phyloP scores from a whole-genome alignment of 2,888 invertebrate genomes.

The Hoplodrina blanda region DNA sequence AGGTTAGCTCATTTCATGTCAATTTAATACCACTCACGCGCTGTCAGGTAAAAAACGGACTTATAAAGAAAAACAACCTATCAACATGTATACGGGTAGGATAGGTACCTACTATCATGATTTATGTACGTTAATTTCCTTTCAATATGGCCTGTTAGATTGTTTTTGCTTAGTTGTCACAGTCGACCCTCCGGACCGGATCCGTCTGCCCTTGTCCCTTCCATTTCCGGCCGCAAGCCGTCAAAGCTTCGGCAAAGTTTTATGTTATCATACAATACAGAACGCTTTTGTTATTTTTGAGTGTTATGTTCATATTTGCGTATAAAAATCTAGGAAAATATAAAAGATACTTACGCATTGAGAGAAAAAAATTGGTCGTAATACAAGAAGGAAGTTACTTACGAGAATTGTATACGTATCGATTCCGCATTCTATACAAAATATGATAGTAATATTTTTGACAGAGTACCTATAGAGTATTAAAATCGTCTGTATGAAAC shows the following conservation, averaged over 20 bases:
- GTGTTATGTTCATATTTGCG: slow-evolving; percentile 29
- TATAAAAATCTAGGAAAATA: background rate
- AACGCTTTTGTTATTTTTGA: slow-evolving; percentile 59
- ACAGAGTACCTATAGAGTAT: background rate
- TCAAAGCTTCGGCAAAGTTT: slow-evolving; percentile 79
- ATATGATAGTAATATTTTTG: background rate
- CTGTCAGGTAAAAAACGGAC: background rate
- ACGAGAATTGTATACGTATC: too few relatives aligned
- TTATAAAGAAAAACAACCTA: slow-evolving; percentile 13
- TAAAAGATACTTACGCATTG: background rate
- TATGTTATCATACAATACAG: slow-evolving; percentile 69
- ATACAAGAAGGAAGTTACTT: background rate
- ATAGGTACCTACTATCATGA: slow-evolving; percentile 74
- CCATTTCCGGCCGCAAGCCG: slow-evolving; percentile 83
- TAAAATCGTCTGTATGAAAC: too few relatives aligned
- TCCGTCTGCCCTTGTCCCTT: slow-evolving; percentile 83
- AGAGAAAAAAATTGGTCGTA: background rate
- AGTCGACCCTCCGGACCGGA: slow-evolving; percentile 80
- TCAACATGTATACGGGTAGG: slow-evolving; percentile 51
- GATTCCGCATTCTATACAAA: too few relatives aligned
- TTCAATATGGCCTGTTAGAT: slow-evolving; percentile 65
- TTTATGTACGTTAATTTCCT: slow-evolving; percentile 82
- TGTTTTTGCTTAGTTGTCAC: slow-evolving; percentile 77
- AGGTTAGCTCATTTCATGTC: background rate
- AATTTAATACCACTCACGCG: background rate